Base-by-base conservation (phyloP, 2,888 invertebrate species). In the Aphidius colemani region DNA sequence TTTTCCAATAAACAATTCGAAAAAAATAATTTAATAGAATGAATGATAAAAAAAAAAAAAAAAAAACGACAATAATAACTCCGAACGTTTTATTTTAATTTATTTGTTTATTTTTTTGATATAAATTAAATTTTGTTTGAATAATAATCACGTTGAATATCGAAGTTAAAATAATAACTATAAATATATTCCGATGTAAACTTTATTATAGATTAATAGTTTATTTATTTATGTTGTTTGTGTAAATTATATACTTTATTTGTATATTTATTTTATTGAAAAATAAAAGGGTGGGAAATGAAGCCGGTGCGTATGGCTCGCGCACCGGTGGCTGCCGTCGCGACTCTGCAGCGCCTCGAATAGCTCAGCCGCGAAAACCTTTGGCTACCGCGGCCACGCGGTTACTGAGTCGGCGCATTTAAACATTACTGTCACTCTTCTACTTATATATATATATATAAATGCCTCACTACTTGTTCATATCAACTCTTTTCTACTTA, bases 241-340 rank as follows among this genome's bases (percentile, higher is more conserved):
- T 30, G 30, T 30, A 30, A 30, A 30, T 30, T 55, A 45, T 64
- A 39, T 18, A 18, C 13, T 18, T 18, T 18, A 18, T 18, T 18
- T 62, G 44, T 53, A 46, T 39, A 53, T 53, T 11, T 61, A 59
- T 46, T 41, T 64, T 11, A 10, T 44, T 57, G 39, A 51, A 5
- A 30, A 30, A 50, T 51, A 65, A 53, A 63, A 64, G 65, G 65
- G 66, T 53, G 51, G 44, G 64, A 55, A 62, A 62, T 64, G 66
- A 67, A 63, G 68, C 72, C 68, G 74, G 69, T 72, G 72, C 71
- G 72, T 69, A 69, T 77, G 75, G 74, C 72, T 78, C 79, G 80
- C 81, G 81, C 81, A 81, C 79, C 81, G 81, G 80, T 81, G 80
- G 80, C 81, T 82, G 80, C 81, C 81, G 81, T 82, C 80, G 81